Evolutionary conservation across 1,140 invertebrate genomes (phyloP).

Genomic region (Zaprionus africanus): DNA sequence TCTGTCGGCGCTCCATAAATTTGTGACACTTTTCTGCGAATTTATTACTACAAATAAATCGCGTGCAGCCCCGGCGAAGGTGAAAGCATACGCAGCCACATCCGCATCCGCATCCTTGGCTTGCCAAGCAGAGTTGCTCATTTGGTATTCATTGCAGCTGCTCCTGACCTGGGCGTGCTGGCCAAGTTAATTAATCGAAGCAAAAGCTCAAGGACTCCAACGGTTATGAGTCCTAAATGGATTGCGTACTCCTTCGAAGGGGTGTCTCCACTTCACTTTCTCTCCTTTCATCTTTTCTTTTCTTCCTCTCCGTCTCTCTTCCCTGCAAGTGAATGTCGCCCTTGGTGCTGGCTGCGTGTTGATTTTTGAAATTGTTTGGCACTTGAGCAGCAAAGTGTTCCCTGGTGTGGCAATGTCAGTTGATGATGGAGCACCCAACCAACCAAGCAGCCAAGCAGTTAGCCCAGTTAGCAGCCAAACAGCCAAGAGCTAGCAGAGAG

Average conservation of each 20-base stretch:
- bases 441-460: constrained; percentile 9
- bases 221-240: constrained; percentile 47
- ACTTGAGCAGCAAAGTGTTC: constrained; percentile 75
- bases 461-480: not conserved
- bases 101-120: not conserved
- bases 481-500: constrained; percentile 24
- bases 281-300: not conserved
- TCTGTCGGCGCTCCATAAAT: constrained; percentile 70
- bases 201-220: constrained; percentile 44
- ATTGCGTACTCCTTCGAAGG: constrained; percentile 48
- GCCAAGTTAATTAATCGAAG: constrained; percentile 79
- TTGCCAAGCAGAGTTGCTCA: constrained; percentile 49
- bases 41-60: constrained; percentile 80
- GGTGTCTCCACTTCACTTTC: constrained; percentile 24
- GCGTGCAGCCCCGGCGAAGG: constrained; percentile 37
- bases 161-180: constrained; percentile 45
- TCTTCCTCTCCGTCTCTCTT: not conserved
- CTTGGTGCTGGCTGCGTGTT: constrained; percentile 54
- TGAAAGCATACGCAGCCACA: constrained; percentile 20
- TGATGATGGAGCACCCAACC: constrained; percentile 44
- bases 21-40: constrained; percentile 79
- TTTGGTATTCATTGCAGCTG: constrained; percentile 77
- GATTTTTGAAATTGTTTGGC: constrained; percentile 82
- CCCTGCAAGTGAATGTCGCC: constrained; percentile 6
- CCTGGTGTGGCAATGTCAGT: constrained; percentile 58